These are phyloP conservation scores for Thysanoteuthis rhombus DNA, from an alignment of 2,888 invertebrate species.

Conservation along the genomic window DNA sequence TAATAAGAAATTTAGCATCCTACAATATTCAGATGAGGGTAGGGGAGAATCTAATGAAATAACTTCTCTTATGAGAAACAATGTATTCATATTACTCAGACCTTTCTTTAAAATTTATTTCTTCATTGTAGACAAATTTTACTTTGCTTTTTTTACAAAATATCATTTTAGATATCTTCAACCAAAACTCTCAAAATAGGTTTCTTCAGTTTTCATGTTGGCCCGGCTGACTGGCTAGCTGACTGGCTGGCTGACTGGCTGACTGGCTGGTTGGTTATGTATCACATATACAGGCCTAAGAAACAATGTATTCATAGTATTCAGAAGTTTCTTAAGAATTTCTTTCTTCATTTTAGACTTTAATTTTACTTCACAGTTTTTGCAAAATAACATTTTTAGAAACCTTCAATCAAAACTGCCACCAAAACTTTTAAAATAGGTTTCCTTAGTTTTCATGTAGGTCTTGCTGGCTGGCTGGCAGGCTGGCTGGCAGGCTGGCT, in stretches of 20 bases:
- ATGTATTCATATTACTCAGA: too few species aligned
- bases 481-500: too few species aligned
- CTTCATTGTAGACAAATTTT: neutral
- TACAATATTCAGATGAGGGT: neutral
- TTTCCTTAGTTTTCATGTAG: too few species aligned
- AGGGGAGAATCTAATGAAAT: neutral
- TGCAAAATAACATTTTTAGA: neutral
- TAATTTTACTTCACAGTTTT: neutral
- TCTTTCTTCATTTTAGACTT: neutral
- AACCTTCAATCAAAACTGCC: too few species aligned
- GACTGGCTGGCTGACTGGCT: too few species aligned
- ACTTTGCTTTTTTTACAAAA: neutral
- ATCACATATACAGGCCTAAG: too few species aligned
- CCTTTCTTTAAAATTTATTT: neutral
- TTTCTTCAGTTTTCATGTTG: too few species aligned
- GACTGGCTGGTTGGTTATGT: too few species aligned
- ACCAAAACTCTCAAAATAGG: too few species aligned
- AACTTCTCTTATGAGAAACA: neutral
- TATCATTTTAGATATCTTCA: neutral
- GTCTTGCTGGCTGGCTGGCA: too few species aligned
- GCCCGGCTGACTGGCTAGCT: too few species aligned
- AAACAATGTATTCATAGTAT: neutral
- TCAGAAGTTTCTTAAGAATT: neutral
- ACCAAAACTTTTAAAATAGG: too few species aligned
- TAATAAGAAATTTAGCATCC: neutral